phyloP scores from a whole-genome alignment of 2,797 vertebrate genomes.

The Rhinoraja longicauda region DNA sequence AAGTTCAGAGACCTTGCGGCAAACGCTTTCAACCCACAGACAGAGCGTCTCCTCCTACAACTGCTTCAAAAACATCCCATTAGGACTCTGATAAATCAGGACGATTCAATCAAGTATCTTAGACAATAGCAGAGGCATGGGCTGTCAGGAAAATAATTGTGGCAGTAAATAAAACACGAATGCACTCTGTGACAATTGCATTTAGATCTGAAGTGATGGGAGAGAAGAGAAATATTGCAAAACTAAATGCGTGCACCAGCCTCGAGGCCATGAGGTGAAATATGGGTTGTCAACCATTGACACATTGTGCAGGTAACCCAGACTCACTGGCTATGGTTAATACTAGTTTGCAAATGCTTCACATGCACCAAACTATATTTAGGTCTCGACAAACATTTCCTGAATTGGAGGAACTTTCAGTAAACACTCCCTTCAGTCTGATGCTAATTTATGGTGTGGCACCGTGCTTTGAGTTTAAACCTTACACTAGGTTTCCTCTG shows the following conservation, averaged over 20 bases:
- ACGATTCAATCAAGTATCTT: constrained; percentile 1
- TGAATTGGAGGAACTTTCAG: not conserved
- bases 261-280: constrained; percentile 3
- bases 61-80: not conserved
- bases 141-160: no score
- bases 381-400: constrained; percentile 2
- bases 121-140: not conserved
- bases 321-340: constrained; percentile 23
- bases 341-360: constrained; percentile 32
- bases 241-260: not conserved
- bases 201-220: not conserved
- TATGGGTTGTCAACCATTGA: constrained; percentile 3
- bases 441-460: not conserved
- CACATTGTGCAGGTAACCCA: constrained; percentile 3
- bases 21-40: not conserved
- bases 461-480: not conserved
- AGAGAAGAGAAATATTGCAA: constrained; percentile 21
- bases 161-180: not conserved
- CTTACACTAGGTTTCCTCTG: not conserved
- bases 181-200: not conserved
- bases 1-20: constrained; percentile 5
- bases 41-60: constrained; percentile 21
- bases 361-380: not conserved
- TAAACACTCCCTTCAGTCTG: not conserved
- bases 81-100: not conserved